phyloP scores from a whole-genome alignment of 2,113 vertebrate genomes.

The Ceyx margarethae region DNA sequence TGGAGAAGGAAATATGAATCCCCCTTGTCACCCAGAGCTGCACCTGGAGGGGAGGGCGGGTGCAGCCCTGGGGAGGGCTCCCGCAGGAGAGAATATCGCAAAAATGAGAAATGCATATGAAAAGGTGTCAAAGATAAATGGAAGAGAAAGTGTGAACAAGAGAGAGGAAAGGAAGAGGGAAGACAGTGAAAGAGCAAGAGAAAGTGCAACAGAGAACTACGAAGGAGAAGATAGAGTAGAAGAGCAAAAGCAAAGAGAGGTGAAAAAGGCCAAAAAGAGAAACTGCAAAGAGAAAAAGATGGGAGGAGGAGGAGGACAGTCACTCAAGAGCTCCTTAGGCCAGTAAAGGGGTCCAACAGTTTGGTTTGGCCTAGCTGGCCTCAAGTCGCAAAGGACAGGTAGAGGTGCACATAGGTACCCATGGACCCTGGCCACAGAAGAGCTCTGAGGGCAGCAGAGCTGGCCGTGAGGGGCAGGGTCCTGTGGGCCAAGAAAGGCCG shows the following conservation, averaged over 20 bases:
- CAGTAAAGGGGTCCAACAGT: neutral
- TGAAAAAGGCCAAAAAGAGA: neutral
- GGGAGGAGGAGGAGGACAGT: neutral
- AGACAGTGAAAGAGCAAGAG: neutral
- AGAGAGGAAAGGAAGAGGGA: neutral
- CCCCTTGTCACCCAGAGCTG: neutral
- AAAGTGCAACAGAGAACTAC: neutral
- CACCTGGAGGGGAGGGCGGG: neutral
- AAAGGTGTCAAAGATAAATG: neutral
- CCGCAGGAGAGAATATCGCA: neutral
- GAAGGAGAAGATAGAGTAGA: neutral
- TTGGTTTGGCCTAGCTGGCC: neutral
- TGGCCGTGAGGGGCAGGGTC: neutral
- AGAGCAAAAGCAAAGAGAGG: neutral
- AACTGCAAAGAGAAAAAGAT: neutral
- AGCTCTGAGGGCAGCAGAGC: neutral
- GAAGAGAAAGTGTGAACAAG: neutral
- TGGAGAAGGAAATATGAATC: too few relatives aligned
- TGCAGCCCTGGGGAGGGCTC: neutral
- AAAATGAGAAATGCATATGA: neutral
- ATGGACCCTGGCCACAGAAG: rapidly evolving
- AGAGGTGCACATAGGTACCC: neutral
- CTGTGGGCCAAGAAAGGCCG: neutral
- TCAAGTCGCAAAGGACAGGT: neutral
- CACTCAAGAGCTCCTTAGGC: neutral